Base-by-base conservation (phyloP, 2,797 vertebrate species). In the Sebastolobus altivelis region DNA sequence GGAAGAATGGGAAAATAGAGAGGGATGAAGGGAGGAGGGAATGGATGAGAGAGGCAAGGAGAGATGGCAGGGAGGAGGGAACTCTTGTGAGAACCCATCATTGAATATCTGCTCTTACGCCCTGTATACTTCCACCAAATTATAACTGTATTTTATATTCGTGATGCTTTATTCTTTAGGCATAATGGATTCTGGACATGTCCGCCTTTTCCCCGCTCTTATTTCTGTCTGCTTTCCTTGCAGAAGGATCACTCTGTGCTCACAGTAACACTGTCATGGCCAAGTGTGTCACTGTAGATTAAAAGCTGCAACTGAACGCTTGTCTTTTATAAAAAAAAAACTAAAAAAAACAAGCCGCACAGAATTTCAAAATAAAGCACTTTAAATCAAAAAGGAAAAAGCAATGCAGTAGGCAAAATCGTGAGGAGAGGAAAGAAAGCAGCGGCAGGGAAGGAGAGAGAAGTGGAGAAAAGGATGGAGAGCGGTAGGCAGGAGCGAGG, bases 401-500 rank as follows among this genome's bases (percentile, higher is more conserved):
- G 46, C 40, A 31, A 72, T 14, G 58, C 22, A 74, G 76, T 25
- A 29, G 72, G 83, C 67, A 73, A 67, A 77, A 83, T 52, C 35
- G 63, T 60, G 74, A 33, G 67, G 33, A 63, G 77, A 62, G 33
- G 61, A 49, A 72, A 60, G 73, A 66, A 69, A 75, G 38, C 25
- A 46, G 20, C 5, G 9, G 65, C 31, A 49, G 27, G 16, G 40
- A 54, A 70, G 63, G 40, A 49, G 38, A 59, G 18, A 52, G 29
- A 43, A 46, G 62, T 18, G 69, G 31, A 67, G 87, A 31, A 56
- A 67, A 61, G 35, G 78, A 77, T 35, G 70, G 65, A 75, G 65
- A 67, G 71, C 4, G 65, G 72, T 60, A 38, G 77, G 69, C 73
- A 80, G 81, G 65, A 81, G 83, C 49, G 59, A 75, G 82, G 65